phyloP scores from a whole-genome alignment of 2,797 vertebrate genomes.

The Menidia menidia region DNA sequence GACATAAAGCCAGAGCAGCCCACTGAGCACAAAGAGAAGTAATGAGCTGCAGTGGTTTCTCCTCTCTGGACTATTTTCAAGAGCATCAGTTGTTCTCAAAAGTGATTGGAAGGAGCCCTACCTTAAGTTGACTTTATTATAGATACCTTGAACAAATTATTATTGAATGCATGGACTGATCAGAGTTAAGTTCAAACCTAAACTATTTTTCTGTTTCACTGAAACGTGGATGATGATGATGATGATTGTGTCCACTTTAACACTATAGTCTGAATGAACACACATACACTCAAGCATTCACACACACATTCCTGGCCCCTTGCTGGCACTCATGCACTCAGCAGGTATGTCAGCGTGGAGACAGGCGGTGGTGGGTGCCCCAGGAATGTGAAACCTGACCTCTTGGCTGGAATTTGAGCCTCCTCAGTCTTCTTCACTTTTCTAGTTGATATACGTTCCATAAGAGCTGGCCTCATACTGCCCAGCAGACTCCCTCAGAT shows the following conservation, averaged over 20 bases:
- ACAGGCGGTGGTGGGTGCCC: conserved; percentile 78
- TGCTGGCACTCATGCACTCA: conserved; percentile 67
- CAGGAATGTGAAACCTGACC: conserved; percentile 86
- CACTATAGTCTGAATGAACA: conserved; percentile 40
- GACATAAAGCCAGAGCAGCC: conserved; percentile 66
- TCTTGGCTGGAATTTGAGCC: conserved; percentile 76
- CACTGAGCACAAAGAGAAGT: conserved; percentile 67
- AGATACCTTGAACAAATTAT: conserved; percentile 55
- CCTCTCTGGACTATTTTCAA: conserved; percentile 67
- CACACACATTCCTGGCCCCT: conserved; percentile 64
- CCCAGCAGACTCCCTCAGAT: conserved; percentile 43
- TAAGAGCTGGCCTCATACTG: conserved; percentile 40
- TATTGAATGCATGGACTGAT: conserved; percentile 28
- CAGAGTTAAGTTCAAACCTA: conserved; percentile 24
- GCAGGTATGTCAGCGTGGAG: conserved; percentile 80
- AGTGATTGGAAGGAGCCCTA: conserved; percentile 53
- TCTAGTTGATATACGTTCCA: conserved; percentile 65
- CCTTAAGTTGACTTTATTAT: conserved; percentile 23
- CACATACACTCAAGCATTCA: conserved; percentile 40
- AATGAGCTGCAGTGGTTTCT: conserved; percentile 64
- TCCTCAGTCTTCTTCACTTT: conserved; percentile 79
- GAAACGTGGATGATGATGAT: conserved; percentile 29
- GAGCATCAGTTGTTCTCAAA: conserved; percentile 53
- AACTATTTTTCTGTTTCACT: conserved; percentile 28
- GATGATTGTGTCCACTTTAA: conserved; percentile 41